Percentiles rank a stretch among this genome's conserved stretches.
Conservation (phyloP, 2,888 invertebrate species). For the Ennomos erosarius region DNA sequence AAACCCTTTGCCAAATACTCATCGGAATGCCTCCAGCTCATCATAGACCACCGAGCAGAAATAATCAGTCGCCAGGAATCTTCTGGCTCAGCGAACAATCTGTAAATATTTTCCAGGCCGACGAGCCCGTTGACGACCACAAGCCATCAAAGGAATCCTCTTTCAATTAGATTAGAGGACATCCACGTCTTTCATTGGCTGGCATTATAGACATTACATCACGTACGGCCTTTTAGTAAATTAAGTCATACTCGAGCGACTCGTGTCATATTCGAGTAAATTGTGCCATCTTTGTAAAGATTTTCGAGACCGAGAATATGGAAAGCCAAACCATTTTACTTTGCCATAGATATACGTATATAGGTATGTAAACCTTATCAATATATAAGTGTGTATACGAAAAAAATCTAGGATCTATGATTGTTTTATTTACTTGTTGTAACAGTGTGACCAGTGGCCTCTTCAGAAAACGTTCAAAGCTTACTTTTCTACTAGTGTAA, state of each 20-base stretch:
- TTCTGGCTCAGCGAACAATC: conserved; percentile 49
- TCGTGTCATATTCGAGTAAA: conserved; percentile 25
- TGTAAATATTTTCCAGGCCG: conserved; percentile 53
- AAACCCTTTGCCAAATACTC: conserved; percentile 7
- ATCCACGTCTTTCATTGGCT: conserved; percentile 26
- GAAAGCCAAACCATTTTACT: too few relatives aligned
- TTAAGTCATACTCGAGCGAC: conserved; percentile 23
- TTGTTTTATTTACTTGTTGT: too few relatives aligned
- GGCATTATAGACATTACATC: conserved; percentile 36
- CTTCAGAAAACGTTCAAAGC: too few relatives aligned
- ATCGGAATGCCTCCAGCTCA: conserved; percentile 22
- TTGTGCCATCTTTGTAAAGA: conserved; percentile 29
- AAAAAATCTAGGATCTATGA: too few relatives aligned
- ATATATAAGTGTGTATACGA: too few relatives aligned
- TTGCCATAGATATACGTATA: too few relatives aligned
- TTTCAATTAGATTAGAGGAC: conserved; percentile 41
- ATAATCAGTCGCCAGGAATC: conserved; percentile 42
- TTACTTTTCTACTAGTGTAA: too few relatives aligned
- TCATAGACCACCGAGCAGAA: conserved; percentile 38
- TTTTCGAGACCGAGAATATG: background rate
- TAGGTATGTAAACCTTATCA: too few relatives aligned
- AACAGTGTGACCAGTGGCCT: too few relatives aligned
- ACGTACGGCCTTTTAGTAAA: conserved; percentile 34
- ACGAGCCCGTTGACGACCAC: conserved; percentile 36
- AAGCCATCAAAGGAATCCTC: conserved; percentile 50